These are phyloP conservation scores for Hypomecis atomaria DNA, from an alignment of 2,888 invertebrate genomes.

Conservation along the genomic window DNA sequence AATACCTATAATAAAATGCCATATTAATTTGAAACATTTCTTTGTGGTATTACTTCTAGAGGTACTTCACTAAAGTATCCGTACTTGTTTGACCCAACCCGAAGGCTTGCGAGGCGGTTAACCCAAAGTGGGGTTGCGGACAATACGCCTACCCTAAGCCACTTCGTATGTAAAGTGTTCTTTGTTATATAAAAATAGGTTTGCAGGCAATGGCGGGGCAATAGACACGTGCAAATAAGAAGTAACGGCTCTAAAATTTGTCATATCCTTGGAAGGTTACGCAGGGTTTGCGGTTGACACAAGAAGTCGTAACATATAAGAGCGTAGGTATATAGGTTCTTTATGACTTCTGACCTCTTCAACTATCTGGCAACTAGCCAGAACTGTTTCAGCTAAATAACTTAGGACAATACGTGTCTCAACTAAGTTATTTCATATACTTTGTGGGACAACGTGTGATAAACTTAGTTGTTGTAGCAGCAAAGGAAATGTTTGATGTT, in stretches of 20 bases:
- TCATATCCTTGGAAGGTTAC: conserved; percentile 8
- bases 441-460: conserved; percentile 19
- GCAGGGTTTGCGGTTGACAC: not conserved
- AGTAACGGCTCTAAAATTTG: conserved; percentile 50
- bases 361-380: conserved; percentile 27
- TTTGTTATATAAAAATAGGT: conserved; percentile 22
- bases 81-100: conserved; percentile 10
- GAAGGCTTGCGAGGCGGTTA: conserved; percentile 15
- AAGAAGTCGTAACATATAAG: conserved; percentile 2
- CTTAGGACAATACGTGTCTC: conserved; percentile 23
- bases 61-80: conserved; percentile 10
- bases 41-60: conserved; percentile 1
- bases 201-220: conserved; percentile 43
- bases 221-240: conserved; percentile 45
- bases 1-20: not conserved
- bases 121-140: conserved; percentile 17
- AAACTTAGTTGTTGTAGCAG: conserved; percentile 21
- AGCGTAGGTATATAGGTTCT: not conserved
- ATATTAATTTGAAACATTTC: not conserved
- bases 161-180: conserved; percentile 29
- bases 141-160: conserved; percentile 21
- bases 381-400: conserved; percentile 25
- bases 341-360: conserved; percentile 1
- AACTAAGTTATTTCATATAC: conserved; percentile 22
- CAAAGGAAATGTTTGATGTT: conserved; percentile 17